Evolutionary conservation across 2,888 invertebrate species (phyloP).

Genomic region (Campopleginae sp.): DNA sequence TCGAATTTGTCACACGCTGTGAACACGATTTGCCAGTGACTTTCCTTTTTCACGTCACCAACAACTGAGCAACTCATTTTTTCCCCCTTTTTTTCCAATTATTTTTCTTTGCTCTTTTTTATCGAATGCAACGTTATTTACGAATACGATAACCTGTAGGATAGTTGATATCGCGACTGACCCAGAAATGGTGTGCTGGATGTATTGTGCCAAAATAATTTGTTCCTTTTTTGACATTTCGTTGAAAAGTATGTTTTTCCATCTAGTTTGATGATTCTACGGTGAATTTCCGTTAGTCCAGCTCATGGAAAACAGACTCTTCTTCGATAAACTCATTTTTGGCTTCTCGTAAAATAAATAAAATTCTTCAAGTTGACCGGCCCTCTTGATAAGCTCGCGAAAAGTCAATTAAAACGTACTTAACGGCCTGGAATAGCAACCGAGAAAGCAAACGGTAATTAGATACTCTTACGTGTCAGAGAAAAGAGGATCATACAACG

Average conservation of each 20-base stretch:
- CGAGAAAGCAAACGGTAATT: background rate
- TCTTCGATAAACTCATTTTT: conserved; percentile 9
- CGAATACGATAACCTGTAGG: conserved; percentile 75
- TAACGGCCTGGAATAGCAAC: conserved; percentile 41
- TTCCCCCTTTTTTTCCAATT: conserved; percentile 35
- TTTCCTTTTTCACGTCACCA: conserved; percentile 62
- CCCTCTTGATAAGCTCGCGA: conserved; percentile 59
- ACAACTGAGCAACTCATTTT: conserved; percentile 59
- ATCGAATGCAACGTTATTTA: conserved; percentile 57
- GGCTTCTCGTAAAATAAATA: conserved; percentile 65
- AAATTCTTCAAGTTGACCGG: conserved; percentile 72
- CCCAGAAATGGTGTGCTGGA: conserved; percentile 78
- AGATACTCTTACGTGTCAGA: background rate
- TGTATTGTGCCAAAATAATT: conserved; percentile 82
- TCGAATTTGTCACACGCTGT: conserved; percentile 80
- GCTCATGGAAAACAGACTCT: background rate
- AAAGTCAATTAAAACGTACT: conserved; percentile 59
- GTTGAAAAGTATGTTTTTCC: conserved; percentile 5
- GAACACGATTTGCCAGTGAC: conserved; percentile 72
- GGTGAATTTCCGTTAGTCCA: background rate
- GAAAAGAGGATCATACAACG: background rate
- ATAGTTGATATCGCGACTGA: conserved; percentile 77
- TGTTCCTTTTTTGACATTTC: conserved; percentile 53
- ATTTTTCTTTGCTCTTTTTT: conserved; percentile 36
- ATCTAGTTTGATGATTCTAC: conserved; percentile 6